These are phyloP conservation scores for Pomacea maculata DNA, from an alignment of 1,140 invertebrate genomes.

Conservation along the genomic window DNA sequence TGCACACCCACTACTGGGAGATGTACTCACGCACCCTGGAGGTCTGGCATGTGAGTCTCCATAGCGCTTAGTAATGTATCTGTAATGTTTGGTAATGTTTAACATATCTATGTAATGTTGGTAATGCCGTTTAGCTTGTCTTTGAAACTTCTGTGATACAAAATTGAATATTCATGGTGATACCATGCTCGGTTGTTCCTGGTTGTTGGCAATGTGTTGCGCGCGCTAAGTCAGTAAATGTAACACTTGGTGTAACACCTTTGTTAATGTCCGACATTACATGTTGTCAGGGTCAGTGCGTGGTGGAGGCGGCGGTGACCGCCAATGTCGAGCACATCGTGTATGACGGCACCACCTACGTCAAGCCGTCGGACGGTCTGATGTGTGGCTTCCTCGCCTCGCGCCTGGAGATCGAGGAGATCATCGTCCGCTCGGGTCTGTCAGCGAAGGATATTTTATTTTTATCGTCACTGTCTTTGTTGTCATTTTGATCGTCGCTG, in stretches of 20 bases:
- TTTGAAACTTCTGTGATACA: not conserved
- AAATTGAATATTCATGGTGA: not conserved
- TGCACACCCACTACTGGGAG: constrained; percentile 19
- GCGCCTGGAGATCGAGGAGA: constrained; percentile 11
- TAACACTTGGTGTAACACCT: not conserved
- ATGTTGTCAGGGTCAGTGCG: not conserved
- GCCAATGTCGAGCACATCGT: constrained; percentile 12
- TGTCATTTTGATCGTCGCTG: not conserved
- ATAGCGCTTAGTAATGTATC: no score
- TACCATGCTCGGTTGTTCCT: not conserved
- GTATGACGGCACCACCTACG: constrained; percentile 14
- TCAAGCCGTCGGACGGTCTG: not conserved
- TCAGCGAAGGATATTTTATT: not conserved
- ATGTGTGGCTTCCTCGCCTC: constrained; percentile 3
- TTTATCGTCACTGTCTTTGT: not conserved
- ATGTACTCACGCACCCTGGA: constrained; percentile 10
- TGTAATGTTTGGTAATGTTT: not conserved
- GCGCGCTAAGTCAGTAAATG: no score
- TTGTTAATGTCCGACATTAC: not conserved
- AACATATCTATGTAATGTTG: not conserved
- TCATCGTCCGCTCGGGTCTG: not conserved
- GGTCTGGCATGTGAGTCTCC: not conserved
- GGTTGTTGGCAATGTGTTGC: not conserved
- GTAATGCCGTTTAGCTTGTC: not conserved
- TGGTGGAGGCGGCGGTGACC: constrained; percentile 8